A percentile compares a stretch with the other conserved stretches of the same genome.
phyloP scores from a whole-genome alignment of 2,888 invertebrate species.

The Bugula neritina region DNA sequence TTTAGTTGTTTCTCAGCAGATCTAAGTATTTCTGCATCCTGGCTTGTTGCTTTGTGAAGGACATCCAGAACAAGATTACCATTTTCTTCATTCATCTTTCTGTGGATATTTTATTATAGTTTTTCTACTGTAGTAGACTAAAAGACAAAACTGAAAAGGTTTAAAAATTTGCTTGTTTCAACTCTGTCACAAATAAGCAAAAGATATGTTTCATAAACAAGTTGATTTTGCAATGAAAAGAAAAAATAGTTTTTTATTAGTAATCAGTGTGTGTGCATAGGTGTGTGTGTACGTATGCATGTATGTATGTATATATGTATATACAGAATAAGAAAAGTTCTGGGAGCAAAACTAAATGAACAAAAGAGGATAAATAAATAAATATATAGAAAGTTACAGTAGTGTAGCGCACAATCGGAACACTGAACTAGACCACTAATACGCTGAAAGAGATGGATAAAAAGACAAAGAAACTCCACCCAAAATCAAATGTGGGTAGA shows the following conservation, averaged over 20 bases:
- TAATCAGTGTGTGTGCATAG: no score
- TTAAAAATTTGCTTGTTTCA: background rate
- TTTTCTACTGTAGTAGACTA: no score
- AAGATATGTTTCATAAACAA: background rate
- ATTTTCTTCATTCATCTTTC: background rate
- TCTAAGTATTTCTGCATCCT: conserved; percentile 74
- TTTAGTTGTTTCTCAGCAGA: conserved; percentile 78
- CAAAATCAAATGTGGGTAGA: no score
- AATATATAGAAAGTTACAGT: background rate
- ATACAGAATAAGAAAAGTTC: no score
- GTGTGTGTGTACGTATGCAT: no score
- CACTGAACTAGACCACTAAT: background rate
- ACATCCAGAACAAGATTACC: conserved; percentile 62
- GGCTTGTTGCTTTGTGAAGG: conserved; percentile 76
- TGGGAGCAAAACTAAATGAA: background rate
- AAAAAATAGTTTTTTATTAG: background rate
- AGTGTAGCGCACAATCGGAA: background rate
- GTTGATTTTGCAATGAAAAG: background rate
- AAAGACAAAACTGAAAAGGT: background rate
- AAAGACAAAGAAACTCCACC: background rate
- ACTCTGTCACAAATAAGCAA: background rate
- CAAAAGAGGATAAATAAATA: background rate
- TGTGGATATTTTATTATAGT: no score
- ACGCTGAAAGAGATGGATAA: background rate
- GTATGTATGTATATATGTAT: no score